A percentile compares a stretch with the other conserved stretches of the same genome.
phyloP scores from a whole-genome alignment of 2,888 invertebrate genomes.

The Himalopsyche kuldschensis region DNA sequence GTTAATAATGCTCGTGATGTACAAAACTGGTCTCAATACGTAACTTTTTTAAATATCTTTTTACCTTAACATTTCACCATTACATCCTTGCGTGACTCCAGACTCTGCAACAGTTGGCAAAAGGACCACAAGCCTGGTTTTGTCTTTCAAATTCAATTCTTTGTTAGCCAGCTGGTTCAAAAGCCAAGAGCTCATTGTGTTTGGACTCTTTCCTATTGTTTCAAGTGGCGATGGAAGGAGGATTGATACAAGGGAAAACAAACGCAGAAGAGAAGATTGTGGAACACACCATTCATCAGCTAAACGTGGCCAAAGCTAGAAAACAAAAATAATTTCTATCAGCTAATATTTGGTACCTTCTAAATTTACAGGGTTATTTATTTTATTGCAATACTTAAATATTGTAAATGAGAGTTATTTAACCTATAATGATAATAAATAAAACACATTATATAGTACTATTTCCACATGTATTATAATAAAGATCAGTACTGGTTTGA shows the following conservation, averaged over 20 bases:
- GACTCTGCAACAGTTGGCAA: slow-evolving; percentile 20
- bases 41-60: no score
- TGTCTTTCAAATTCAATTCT: background rate
- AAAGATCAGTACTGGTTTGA: no score
- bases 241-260: slow-evolving; percentile 24
- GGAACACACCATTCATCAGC: background rate
- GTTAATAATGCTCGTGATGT: no score
- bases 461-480: no score
- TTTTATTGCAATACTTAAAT: no score
- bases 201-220: background rate
- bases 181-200: slow-evolving; percentile 24
- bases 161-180: slow-evolving; percentile 10
- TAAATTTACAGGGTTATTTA: no score
- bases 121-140: slow-evolving; percentile 20
- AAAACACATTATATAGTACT: no score
- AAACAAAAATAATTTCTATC: background rate
- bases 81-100: background rate
- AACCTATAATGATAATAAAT: no score
- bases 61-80: slow-evolving; percentile 15
- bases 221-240: slow-evolving; percentile 19
- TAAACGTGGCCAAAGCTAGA: slow-evolving; percentile 32
- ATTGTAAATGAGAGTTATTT: no score
- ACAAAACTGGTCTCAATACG: no score
- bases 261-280: slow-evolving; percentile 11
- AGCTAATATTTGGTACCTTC: no score